phyloP scores from a whole-genome alignment of 2,113 vertebrate genomes.

The Glaucidium brasilianum region DNA sequence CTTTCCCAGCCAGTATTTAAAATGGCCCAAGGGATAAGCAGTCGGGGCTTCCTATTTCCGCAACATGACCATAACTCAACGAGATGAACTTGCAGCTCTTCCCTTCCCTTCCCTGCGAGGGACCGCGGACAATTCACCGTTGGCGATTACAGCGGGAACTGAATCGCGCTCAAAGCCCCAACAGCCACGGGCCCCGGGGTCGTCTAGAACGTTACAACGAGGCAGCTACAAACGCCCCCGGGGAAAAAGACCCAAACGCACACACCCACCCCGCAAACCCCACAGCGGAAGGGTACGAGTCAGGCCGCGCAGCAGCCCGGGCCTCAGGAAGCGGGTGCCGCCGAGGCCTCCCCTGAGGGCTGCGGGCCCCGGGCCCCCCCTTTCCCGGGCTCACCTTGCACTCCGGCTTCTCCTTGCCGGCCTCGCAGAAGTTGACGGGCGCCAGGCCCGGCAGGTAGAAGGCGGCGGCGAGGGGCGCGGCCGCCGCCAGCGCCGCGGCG shows the following conservation, averaged over 20 bases:
- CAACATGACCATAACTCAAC: neutral
- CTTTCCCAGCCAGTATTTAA: neutral
- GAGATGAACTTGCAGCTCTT: neutral
- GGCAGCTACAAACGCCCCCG: neutral
- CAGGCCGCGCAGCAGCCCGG: neutral
- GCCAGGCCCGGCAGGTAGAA: constrained; percentile 98
- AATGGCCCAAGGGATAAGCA: neutral
- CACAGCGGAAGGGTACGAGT: too few species aligned
- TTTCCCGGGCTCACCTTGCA: constrained; percentile 80
- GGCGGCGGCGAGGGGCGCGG: neutral
- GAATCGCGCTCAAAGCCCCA: rapidly evolving
- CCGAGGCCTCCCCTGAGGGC: neutral
- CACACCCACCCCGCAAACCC: too few species aligned
- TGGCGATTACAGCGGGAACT: rapidly evolving
- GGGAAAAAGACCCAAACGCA: too few species aligned
- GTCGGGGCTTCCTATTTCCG: neutral
- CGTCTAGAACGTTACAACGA: rapidly evolving
- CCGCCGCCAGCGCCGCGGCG: constrained; percentile 11
- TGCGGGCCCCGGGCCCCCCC: too few species aligned
- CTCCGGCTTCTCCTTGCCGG: constrained; percentile 65
- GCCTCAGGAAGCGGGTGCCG: neutral
- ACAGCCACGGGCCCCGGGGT: too few species aligned
- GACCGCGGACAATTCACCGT: rapidly evolving
- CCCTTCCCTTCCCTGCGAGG: neutral
- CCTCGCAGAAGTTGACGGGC: constrained; percentile 92